Conservation (phyloP, 2,113 vertebrate genomes). For the Chrysemys picta region DNA sequence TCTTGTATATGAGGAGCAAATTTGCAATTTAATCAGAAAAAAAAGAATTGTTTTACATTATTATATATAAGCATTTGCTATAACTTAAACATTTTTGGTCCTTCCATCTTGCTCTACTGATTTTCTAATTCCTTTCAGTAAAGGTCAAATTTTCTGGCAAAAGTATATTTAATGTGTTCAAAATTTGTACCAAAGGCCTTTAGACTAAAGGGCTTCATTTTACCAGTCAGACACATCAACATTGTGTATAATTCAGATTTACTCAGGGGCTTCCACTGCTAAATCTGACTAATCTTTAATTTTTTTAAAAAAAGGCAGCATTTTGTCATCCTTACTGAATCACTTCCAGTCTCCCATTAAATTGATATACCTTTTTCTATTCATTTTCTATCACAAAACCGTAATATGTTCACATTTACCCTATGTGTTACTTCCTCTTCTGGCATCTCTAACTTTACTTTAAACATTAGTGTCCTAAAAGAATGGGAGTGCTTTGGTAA, state of each 20-base stretch:
- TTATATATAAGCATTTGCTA: conserved; percentile 2
- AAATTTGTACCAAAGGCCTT: conserved; percentile 43
- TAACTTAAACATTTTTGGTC: not conserved
- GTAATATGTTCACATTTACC: conserved; percentile 36
- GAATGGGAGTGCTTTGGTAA: conserved; percentile 21
- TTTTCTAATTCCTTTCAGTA: conserved; percentile 59
- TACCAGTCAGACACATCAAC: conserved; percentile 36
- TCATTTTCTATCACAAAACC: conserved; percentile 44
- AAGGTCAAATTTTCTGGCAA: conserved; percentile 63
- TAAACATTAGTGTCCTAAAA: not conserved
- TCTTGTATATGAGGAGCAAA: conserved; percentile 2
- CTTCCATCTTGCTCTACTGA: conserved; percentile 34
- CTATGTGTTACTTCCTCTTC: not conserved
- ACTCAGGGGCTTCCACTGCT: conserved; percentile 38
- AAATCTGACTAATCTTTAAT: not conserved
- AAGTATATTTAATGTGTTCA: conserved; percentile 44
- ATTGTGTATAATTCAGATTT: conserved; percentile 13
- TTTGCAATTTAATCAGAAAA: conserved; percentile 51
- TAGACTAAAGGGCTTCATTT: conserved; percentile 46
- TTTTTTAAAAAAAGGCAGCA: not conserved
- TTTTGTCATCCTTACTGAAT: conserved; percentile 33
- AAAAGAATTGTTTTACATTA: conserved; percentile 33
- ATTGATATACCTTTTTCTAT: conserved; percentile 27
- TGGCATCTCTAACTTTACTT: not conserved
- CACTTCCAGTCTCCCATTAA: conserved; percentile 37